Conservation (phyloP, 2,888 invertebrate genomes). For the Synergus umbraculus region DNA sequence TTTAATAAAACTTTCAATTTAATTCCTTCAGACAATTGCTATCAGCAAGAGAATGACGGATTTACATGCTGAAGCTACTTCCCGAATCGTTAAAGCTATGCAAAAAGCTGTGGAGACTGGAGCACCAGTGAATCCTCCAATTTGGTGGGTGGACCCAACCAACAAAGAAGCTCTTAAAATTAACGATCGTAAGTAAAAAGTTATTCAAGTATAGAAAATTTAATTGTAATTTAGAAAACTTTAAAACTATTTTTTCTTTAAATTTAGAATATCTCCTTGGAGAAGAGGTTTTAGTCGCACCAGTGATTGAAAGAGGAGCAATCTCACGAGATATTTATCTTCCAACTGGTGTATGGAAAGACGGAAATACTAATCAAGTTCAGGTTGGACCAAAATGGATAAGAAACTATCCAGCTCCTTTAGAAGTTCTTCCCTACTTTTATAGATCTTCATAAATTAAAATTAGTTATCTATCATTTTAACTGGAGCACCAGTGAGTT, state of each 20-base stretch:
- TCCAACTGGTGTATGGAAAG: slow-evolving; percentile 86
- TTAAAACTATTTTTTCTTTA: slow-evolving; percentile 45
- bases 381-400: slow-evolving; percentile 83
- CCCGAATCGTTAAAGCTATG: slow-evolving; percentile 83
- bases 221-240: neutral
- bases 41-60: slow-evolving; percentile 83
- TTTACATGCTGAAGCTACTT: slow-evolving; percentile 81
- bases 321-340: slow-evolving; percentile 85
- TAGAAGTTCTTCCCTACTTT: slow-evolving; percentile 86
- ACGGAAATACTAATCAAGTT: slow-evolving; percentile 76
- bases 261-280: slow-evolving; percentile 88
- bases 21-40: slow-evolving; percentile 79
- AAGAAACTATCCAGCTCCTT: slow-evolving; percentile 82
- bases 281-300: slow-evolving; percentile 87
- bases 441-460: slow-evolving; percentile 51
- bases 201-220: slow-evolving; percentile 29
- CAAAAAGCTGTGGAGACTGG: slow-evolving; percentile 81
- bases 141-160: slow-evolving; percentile 90
- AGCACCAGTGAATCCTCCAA: slow-evolving; percentile 87
- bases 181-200: slow-evolving; percentile 72
- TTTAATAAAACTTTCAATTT: slow-evolving; percentile 44
- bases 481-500: neutral
- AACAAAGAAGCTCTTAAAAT: slow-evolving; percentile 80
- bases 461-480: slow-evolving; percentile 19
- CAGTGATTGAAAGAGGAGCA: slow-evolving; percentile 83